phyloP scores from a whole-genome alignment of 2,113 vertebrate genomes.

The Catharus fuscescens region DNA sequence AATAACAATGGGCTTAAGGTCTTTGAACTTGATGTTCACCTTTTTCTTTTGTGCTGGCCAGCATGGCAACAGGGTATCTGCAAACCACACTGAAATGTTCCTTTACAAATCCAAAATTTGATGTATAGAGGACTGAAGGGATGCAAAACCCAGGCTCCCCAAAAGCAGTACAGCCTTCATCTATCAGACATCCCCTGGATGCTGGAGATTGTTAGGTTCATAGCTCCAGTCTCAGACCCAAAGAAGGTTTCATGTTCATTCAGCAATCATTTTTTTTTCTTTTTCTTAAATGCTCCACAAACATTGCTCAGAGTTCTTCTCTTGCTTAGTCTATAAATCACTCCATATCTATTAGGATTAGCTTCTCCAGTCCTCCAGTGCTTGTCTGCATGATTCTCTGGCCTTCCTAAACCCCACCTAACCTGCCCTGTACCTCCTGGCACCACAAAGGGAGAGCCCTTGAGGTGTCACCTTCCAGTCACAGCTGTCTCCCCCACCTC shows the following conservation, averaged over 20 bases:
- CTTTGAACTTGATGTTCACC: background rate
- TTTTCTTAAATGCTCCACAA: background rate
- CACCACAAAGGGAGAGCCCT: background rate
- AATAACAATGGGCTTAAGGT: fast-evolving
- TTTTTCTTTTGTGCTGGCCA: too few species aligned
- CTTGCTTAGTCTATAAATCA: background rate
- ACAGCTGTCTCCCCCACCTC: background rate
- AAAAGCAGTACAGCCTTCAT: background rate
- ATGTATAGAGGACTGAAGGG: background rate
- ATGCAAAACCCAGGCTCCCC: background rate
- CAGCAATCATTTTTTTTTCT: background rate
- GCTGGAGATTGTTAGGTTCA: background rate
- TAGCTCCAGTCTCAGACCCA: fast-evolving
- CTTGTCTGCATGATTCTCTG: background rate
- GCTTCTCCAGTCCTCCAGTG: background rate
- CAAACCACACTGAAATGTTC: background rate
- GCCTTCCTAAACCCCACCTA: background rate
- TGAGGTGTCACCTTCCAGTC: background rate
- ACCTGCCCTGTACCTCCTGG: background rate
- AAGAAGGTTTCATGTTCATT: background rate
- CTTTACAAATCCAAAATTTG: background rate
- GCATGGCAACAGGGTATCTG: fast-evolving
- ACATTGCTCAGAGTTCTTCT: background rate
- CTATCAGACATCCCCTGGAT: background rate
- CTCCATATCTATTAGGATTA: background rate